Evolutionary conservation across 2,797 vertebrate species (phyloP).

Genomic region (Antrozous pallidus): DNA sequence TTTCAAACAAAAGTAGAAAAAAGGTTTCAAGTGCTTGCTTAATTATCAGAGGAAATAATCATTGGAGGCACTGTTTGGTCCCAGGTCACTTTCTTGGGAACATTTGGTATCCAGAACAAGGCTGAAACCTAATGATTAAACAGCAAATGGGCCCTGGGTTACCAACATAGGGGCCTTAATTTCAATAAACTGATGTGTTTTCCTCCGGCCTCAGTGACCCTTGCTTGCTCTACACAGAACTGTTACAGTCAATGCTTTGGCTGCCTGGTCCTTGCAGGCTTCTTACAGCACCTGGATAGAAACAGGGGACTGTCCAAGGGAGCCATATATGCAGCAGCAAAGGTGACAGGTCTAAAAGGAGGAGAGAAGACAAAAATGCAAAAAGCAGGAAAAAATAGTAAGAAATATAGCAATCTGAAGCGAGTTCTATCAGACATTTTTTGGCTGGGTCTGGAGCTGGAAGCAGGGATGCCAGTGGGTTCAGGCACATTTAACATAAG

Average conservation of each 20-base stretch:
- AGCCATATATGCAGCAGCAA: background rate
- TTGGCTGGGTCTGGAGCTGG: background rate
- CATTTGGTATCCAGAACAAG: background rate
- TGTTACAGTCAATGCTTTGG: background rate
- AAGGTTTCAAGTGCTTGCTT: background rate
- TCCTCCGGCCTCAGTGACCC: too few species aligned
- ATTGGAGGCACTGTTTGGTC: background rate
- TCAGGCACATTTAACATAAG: background rate
- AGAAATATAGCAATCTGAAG: background rate
- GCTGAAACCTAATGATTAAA: background rate
- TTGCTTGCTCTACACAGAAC: background rate
- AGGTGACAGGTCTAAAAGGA: background rate
- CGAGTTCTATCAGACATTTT: background rate
- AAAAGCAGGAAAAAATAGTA: background rate
- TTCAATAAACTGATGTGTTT: background rate
- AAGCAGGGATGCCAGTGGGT: background rate
- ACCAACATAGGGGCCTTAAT: background rate
- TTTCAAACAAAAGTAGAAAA: background rate
- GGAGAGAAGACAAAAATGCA: background rate
- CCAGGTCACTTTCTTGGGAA: background rate
- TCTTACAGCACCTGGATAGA: background rate
- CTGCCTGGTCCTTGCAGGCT: background rate
- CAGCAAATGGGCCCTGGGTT: background rate
- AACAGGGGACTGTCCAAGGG: background rate
- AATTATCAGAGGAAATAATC: background rate